Conservation (phyloP, 2,113 vertebrate species). For the Caranx melampygus region DNA sequence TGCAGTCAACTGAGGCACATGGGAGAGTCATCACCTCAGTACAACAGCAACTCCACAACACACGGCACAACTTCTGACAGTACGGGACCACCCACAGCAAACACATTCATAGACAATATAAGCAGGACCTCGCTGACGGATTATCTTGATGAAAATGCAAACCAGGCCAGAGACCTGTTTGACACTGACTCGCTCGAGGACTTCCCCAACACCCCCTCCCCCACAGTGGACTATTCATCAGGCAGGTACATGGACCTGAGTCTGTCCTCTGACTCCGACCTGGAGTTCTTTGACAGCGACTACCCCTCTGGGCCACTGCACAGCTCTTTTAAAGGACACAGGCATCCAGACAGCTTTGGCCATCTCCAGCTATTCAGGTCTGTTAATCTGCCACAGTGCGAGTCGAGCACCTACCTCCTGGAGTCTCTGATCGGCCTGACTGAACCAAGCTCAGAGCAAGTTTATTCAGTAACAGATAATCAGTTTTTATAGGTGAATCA, state of each 20-base stretch:
- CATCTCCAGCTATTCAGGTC: conserved; percentile 86
- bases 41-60: conserved; percentile 58
- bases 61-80: conserved; percentile 78
- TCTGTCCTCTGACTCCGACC: conserved; percentile 90
- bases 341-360: conserved; percentile 82
- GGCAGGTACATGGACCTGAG: conserved; percentile 90
- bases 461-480: conserved; percentile 80
- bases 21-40: conserved; percentile 76
- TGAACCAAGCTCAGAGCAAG: conserved; percentile 81
- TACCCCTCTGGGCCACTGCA: conserved; percentile 90
- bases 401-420: conserved; percentile 87
- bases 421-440: conserved; percentile 91
- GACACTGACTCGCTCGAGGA: conserved; percentile 74
- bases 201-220: conserved; percentile 76
- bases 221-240: conserved; percentile 78
- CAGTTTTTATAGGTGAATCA: conserved; percentile 79
- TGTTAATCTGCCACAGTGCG: conserved; percentile 81
- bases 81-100: conserved; percentile 46
- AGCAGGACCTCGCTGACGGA: conserved; percentile 79
- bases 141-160: conserved; percentile 91
- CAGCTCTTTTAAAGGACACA: conserved; percentile 87
- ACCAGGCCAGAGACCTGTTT: conserved; percentile 85
- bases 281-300: conserved; percentile 92
- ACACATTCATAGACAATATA: conserved; percentile 56
- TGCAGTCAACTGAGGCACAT: conserved; percentile 43